phyloP scores from a whole-genome alignment of 2,113 vertebrate genomes.

The Egretta garzetta region DNA sequence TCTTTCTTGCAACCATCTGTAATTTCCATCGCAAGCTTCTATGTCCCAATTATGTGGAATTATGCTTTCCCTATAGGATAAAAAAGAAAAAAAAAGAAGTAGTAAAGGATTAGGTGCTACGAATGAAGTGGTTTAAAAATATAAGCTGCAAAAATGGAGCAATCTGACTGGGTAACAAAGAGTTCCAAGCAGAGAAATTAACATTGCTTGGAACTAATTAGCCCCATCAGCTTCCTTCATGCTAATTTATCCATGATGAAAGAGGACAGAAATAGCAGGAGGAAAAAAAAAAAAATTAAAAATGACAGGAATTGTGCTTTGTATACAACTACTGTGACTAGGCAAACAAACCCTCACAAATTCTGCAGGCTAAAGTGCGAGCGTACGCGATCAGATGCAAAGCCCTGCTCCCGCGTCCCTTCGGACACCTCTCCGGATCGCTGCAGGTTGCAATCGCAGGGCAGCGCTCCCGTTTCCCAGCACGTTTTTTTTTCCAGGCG shows the following conservation, averaged over 20 bases:
- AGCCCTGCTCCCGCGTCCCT: not conserved
- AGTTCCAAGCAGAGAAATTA: slow-evolving; percentile 21
- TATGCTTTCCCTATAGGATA: not conserved
- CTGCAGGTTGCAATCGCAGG: not conserved
- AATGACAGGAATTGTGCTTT: not conserved
- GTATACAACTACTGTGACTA: not conserved
- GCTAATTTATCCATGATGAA: not conserved
- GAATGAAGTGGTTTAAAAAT: not conserved
- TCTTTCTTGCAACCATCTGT: not conserved
- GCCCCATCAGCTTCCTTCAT: not conserved
- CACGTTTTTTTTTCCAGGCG: not conserved
- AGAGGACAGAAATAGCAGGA: not conserved
- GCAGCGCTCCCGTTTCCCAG: not conserved
- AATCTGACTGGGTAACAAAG: not conserved
- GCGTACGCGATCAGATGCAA: accelerated
- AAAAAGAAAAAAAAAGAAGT: not conserved
- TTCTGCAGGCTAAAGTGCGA: not conserved
- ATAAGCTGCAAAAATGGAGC: not conserved
- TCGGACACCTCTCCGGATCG: accelerated
- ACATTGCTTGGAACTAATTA: slow-evolving; percentile 32
- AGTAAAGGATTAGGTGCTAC: not conserved
- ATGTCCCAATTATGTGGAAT: not conserved
- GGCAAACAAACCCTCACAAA: not conserved
- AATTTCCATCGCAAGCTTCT: not conserved
- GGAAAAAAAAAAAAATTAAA: not conserved